Evolutionary conservation across 2,888 invertebrate species (phyloP), one percentile per base, ranked within the genome.

Genomic region (Yponomeuta malinellus): DNA sequence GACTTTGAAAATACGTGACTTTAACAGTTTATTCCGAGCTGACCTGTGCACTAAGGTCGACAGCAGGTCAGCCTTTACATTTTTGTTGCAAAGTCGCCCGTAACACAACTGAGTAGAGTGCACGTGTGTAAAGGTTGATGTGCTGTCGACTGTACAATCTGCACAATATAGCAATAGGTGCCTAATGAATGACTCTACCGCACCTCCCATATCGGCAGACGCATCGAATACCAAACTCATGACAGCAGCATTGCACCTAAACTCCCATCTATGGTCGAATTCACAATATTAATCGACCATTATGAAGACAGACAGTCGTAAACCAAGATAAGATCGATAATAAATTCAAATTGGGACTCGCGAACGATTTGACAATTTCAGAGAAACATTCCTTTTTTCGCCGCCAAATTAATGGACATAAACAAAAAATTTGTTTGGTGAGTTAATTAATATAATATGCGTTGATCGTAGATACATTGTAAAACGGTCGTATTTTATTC

Each of bases 201-300:
- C 52, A 59, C 52, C 52, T 59, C 52, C 52, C 52, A 59, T 59
- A 59, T 59, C 52, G 5, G 52, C 52, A 59, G 52, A 59, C 52
- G 52, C 15, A 59, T 59, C 52, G 52, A 12, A 59, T 59, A 59
- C 52, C 52, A 12, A 59, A 12, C 52, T 12, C 52, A 15, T 59
- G 52, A 59, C 52, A 59, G 52, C 52, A 59, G 52, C 52, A 15
- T 59, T 59, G 52, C 52, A 59, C 52, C 52, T 59, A 59, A 59
- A 59, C 52, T 15, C 52, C 52, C 52, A 59, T 59, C 52, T 59
- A 59, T 59, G 52, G 52, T 59, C 52, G 52, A 59, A 59, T 59
- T 59, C 52, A 59, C 52, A 59, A 59, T 59, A 59, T 59, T 59
- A 59, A 59, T 59, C 15, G 52, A 59, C 52, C 52, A 59, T 59